Percentiles rank a stretch among this genome's conserved stretches.
phyloP scores from a whole-genome alignment of 1,140 invertebrate species.

The Cepaea nemoralis region DNA sequence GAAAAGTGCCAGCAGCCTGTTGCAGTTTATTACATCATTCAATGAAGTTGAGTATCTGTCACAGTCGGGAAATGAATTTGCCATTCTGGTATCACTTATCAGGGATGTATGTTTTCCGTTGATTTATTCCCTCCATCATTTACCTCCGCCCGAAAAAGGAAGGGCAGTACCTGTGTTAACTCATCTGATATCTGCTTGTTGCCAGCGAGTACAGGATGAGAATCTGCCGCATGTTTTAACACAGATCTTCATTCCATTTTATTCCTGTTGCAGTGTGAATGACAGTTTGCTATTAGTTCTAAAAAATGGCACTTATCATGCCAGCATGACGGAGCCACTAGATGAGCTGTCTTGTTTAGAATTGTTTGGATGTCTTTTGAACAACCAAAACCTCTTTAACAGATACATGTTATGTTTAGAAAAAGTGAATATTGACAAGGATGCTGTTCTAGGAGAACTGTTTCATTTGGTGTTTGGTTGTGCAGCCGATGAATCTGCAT shows the following conservation, averaged over 20 bases:
- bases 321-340: neutral
- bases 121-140: constrained; percentile 26
- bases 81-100: neutral
- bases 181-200: neutral
- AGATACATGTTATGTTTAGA: neutral
- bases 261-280: neutral
- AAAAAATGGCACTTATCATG: neutral
- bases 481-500: neutral
- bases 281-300: neutral
- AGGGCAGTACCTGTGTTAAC: neutral
- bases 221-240: neutral
- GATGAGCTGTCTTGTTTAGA: constrained; percentile 18
- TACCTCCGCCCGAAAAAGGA: constrained; percentile 16
- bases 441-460: neutral
- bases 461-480: neutral
- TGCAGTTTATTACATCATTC: constrained; percentile 17
- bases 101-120: constrained; percentile 38
- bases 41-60: neutral
- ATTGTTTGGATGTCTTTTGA: constrained; percentile 11
- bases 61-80: neutral
- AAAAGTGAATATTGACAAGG: neutral
- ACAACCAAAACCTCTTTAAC: neutral
- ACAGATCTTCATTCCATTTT: constrained; percentile 25
- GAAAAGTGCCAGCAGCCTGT: neutral
- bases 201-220: neutral